Evolutionary conservation across 1,140 invertebrate species (phyloP).

Genomic region (Augochlora pura): DNA sequence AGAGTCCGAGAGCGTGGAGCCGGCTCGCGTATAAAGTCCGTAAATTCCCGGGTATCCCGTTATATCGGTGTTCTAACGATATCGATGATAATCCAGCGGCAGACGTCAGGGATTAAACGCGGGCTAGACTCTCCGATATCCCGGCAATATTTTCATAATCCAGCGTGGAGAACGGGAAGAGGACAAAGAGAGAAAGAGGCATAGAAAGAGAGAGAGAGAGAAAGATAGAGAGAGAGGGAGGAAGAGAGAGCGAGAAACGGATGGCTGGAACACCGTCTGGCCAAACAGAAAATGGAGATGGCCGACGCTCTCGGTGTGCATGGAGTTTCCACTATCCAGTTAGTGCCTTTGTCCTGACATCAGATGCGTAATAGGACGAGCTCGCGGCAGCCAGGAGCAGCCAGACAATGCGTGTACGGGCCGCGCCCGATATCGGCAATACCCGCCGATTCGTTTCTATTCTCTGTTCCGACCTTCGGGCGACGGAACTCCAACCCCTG

Average conservation of each 20-base stretch:
- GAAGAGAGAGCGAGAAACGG: background rate
- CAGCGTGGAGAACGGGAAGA: background rate
- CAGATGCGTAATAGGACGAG: slow-evolving; percentile 51
- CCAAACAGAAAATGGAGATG: slow-evolving; percentile 28
- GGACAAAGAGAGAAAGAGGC: too few species aligned
- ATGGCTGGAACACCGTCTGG: slow-evolving; percentile 2
- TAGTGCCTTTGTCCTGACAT: slow-evolving; percentile 51
- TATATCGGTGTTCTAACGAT: too few species aligned
- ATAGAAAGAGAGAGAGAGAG: too few species aligned
- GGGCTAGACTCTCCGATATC: too few species aligned
- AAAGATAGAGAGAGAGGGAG: too few species aligned
- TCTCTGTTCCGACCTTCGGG: slow-evolving; percentile 26
- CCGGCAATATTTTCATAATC: too few species aligned
- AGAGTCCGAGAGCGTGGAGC: background rate
- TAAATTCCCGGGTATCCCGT: too few species aligned
- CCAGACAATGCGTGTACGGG: slow-evolving; percentile 44
- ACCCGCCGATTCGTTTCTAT: slow-evolving; percentile 47
- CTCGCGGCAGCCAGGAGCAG: slow-evolving; percentile 23
- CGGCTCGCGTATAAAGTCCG: too few species aligned
- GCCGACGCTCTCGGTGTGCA: slow-evolving; percentile 19
- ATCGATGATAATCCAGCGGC: too few species aligned
- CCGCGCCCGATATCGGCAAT: slow-evolving; percentile 52
- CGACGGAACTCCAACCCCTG: slow-evolving; percentile 10
- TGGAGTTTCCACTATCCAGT: slow-evolving; percentile 42
- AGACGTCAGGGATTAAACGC: too few species aligned